Percentiles rank a stretch among this genome's conserved stretches.
Evolutionary conservation across 2,888 invertebrate species (phyloP).

Genomic region (Synanthedon andrenaeformis): DNA sequence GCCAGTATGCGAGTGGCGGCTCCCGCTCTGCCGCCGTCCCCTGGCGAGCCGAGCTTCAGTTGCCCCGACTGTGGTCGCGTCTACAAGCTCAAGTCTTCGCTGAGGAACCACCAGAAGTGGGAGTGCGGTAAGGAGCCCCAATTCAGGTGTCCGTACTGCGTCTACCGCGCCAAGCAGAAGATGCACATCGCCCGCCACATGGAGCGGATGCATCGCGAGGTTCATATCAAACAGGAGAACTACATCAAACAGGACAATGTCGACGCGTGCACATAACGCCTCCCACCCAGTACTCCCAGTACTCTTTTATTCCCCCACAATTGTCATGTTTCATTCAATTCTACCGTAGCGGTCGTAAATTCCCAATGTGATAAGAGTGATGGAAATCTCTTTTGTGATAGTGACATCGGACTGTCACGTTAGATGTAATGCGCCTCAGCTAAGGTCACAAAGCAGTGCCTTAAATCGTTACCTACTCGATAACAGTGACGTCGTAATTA

Average conservation of each 20-base stretch:
- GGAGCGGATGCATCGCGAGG: constrained; percentile 84
- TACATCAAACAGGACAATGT: constrained; percentile 65
- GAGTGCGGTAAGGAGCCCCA: constrained; percentile 88
- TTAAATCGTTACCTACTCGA: constrained; percentile 42
- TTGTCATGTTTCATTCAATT: constrained; percentile 7
- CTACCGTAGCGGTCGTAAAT: background rate
- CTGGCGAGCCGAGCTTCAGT: constrained; percentile 74
- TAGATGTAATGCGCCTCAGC: constrained; percentile 46
- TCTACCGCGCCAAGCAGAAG: constrained; percentile 86
- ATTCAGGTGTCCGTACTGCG: constrained; percentile 85
- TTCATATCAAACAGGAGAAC: constrained; percentile 63
- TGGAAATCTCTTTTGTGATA: constrained; percentile 62
- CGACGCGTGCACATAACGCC: constrained; percentile 58
- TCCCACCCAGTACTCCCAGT: constrained; percentile 8
- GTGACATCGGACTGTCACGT: constrained; percentile 61
- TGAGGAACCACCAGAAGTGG: constrained; percentile 87
- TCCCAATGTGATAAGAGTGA: constrained; percentile 65
- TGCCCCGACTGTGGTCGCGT: constrained; percentile 87
- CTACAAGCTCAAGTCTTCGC: constrained; percentile 87
- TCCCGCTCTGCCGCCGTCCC: constrained; percentile 22
- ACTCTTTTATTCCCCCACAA: constrained; percentile 30
- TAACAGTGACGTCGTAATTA: background rate
- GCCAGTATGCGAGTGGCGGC: constrained; percentile 68
- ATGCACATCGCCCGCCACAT: constrained; percentile 87
- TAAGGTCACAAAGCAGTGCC: constrained; percentile 36